Percentiles rank a stretch among this genome's conserved stretches.
Evolutionary conservation across 2,113 vertebrate genomes (phyloP).

Genomic region (Oreochromis niloticus): DNA sequence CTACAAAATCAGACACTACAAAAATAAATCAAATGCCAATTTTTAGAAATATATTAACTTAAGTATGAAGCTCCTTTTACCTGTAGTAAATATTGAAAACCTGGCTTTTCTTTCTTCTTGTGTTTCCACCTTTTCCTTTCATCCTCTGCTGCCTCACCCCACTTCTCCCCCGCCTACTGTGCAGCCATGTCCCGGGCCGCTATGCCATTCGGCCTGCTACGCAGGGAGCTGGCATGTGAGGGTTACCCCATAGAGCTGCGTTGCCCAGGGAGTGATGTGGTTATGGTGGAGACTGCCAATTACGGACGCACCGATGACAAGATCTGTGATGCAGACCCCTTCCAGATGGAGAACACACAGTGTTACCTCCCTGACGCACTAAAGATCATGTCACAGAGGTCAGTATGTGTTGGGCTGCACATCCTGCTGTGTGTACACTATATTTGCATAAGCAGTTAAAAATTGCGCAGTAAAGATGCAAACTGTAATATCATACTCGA

Average conservation of each 20-base stretch:
- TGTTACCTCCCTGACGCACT: slow-evolving; percentile 89
- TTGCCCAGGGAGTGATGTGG: slow-evolving; percentile 89
- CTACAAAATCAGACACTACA: not conserved
- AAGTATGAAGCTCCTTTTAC: not conserved
- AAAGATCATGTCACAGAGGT: slow-evolving; percentile 95
- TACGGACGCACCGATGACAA: slow-evolving; percentile 92
- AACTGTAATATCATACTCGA: not conserved
- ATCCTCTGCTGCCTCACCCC: not conserved
- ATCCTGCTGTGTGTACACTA: not conserved
- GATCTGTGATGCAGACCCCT: slow-evolving; percentile 91
- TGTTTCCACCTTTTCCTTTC: not conserved
- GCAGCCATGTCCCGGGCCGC: slow-evolving; percentile 82
- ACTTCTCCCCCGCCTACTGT: not conserved
- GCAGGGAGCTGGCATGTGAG: slow-evolving; percentile 87
- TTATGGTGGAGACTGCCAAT: slow-evolving; percentile 91
- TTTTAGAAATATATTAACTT: not conserved
- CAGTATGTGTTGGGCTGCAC: not conserved
- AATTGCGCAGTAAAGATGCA: not conserved
- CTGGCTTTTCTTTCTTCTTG: not conserved
- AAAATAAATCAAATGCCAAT: not conserved
- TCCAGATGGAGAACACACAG: slow-evolving; percentile 93
- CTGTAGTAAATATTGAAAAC: not conserved
- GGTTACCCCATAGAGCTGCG: slow-evolving; percentile 93
- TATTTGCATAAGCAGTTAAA: not conserved
- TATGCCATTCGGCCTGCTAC: slow-evolving; percentile 86